phyloP scores from a whole-genome alignment of 2,888 invertebrate species.

The Teinopalpus imperialis region DNA sequence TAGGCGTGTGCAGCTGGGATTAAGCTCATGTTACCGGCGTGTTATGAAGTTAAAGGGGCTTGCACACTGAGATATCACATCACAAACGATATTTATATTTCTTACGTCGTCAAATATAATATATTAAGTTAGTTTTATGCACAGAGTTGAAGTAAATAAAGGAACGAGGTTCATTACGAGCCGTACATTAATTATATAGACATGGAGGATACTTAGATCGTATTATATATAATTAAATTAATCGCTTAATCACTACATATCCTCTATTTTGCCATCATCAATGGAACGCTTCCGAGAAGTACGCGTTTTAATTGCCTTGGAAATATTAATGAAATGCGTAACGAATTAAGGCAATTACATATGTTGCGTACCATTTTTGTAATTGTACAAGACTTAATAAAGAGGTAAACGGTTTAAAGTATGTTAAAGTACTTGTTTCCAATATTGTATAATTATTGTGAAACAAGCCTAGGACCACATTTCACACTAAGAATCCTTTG shows the following conservation, averaged over 20 bases:
- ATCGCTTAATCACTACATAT: conserved; percentile 15
- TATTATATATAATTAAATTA: conserved; percentile 18
- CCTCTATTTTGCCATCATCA: conserved; percentile 20
- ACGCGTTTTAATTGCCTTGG: conserved; percentile 6
- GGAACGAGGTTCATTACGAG: too few species aligned
- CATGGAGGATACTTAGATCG: neutral
- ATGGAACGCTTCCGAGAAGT: conserved; percentile 13
- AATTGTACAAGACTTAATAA: conserved; percentile 15
- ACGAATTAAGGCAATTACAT: conserved; percentile 17
- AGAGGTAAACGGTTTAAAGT: conserved; percentile 1
- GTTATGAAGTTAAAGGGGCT: too few species aligned
- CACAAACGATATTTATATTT: too few species aligned
- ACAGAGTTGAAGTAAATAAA: too few species aligned
- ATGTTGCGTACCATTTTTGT: conserved; percentile 3
- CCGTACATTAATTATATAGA: neutral
- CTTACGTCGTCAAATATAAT: too few species aligned
- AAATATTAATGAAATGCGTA: conserved; percentile 17
- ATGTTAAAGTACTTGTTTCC: neutral
- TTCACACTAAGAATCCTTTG: too few species aligned
- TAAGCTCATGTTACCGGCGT: too few species aligned
- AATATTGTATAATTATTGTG: neutral
- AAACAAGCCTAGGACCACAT: too few species aligned
- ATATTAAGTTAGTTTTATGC: too few species aligned
- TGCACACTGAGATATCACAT: too few species aligned
- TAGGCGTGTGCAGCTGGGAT: too few species aligned